Evolutionary conservation across 2,797 vertebrate genomes (phyloP), one percentile per base, ranked within the genome.

Genomic region (Potorous gilbertii): DNA sequence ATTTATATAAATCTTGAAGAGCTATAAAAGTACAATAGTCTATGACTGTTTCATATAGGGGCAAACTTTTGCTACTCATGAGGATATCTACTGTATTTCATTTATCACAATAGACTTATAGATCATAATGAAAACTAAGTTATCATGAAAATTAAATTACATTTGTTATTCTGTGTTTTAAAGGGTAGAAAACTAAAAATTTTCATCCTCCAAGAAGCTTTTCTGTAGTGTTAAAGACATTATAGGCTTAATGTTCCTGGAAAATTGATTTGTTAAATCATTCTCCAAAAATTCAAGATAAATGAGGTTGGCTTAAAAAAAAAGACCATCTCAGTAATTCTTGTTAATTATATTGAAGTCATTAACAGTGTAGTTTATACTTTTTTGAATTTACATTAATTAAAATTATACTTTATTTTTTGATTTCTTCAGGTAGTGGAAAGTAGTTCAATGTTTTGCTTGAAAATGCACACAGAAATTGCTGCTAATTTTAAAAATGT

Each of bases 381-480:
- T 81, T 81, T 81, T 46, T 46, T 46, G 40, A 24, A 46, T 81
- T 81, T 46, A 27, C 40, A 24, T 5, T 81, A 11, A 46, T 81
- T 46, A n/a, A 81, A 81, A 81, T 81, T 46, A 81, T 81, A 46
- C 74, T 46, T 74, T 46, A 40, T 46, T 81, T 81, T 81, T 46
- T 0, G 0, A 66, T 94, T 14, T 74, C 8, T 96, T 31, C 95
- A 99, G 99, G 99, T 98, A 55, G 98, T 99, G 92, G 98, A 97
- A 97, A 99, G 97, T 95, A 99, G 97, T 55, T 99, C 99, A 0
- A 54, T 99, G 4, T 99, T 99, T 98, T 99, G 99, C 96, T 98
- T 99, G 96, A 99, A 98, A 98, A 98, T 97, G 91, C 99, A 99
- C 54, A 97, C 99, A 94, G 98, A 98, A 3, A 96, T 98, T 57